phyloP scores from a whole-genome alignment of 1,140 invertebrate species.

The Drosophila oshimai region DNA sequence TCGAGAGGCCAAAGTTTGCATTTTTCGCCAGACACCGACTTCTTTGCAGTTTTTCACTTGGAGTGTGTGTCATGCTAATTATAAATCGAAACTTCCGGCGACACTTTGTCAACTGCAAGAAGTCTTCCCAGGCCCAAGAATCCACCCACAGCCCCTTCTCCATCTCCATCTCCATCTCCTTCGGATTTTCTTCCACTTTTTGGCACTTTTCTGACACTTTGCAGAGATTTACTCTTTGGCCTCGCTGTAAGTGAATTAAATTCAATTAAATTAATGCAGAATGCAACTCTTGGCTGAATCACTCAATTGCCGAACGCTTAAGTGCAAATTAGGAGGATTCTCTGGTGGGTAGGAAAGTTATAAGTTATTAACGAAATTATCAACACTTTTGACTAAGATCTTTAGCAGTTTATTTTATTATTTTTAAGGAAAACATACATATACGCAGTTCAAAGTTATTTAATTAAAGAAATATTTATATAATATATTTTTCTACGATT shows the following conservation, averaged over 20 bases:
- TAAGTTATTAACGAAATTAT: no score
- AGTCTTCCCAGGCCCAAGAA: neutral
- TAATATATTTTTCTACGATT: no score
- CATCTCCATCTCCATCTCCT: neutral
- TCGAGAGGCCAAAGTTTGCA: slow-evolving; percentile 57
- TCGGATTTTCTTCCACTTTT: slow-evolving; percentile 18
- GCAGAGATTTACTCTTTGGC: slow-evolving; percentile 32
- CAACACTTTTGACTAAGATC: no score
- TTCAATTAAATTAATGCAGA: slow-evolving; percentile 52
- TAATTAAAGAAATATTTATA: no score
- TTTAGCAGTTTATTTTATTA: neutral
- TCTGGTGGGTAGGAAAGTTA: no score
- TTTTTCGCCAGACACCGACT: slow-evolving; percentile 68
- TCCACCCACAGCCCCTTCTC: neutral
- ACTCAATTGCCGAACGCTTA: slow-evolving; percentile 21
- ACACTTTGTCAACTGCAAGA: slow-evolving; percentile 77
- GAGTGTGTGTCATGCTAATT: slow-evolving; percentile 80
- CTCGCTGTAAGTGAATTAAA: slow-evolving; percentile 64
- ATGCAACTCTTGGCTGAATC: slow-evolving; percentile 21
- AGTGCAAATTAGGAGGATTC: slow-evolving; percentile 3
- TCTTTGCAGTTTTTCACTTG: slow-evolving; percentile 68
- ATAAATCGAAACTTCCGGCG: slow-evolving; percentile 78
- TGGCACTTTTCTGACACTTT: slow-evolving; percentile 65
- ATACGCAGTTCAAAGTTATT: no score
- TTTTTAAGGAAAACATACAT: neutral